Percentiles rank a stretch among this genome's conserved stretches.
These are phyloP conservation scores for Lutra lutra DNA, from an alignment of 2,797 vertebrate genomes.

Conservation along the genomic window DNA sequence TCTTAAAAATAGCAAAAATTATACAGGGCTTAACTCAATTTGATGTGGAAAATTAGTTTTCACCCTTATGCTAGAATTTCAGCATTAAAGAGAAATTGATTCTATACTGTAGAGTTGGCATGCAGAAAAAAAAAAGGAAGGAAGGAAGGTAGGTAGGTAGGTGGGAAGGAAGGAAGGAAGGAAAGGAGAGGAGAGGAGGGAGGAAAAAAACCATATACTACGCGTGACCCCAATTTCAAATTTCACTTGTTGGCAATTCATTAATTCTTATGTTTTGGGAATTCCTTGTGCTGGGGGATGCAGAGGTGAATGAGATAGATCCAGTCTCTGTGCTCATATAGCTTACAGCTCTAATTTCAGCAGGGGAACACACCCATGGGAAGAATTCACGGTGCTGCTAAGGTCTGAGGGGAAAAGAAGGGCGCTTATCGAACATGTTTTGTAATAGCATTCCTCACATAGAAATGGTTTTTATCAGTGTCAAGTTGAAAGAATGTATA, in stretches of 20 bases:
- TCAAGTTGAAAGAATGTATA: neutral
- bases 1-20: conserved; percentile 80
- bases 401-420: neutral
- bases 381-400: neutral
- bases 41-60: conserved; percentile 76
- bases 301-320: neutral
- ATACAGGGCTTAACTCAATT: conserved; percentile 72
- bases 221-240: neutral
- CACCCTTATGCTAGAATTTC: conserved; percentile 67
- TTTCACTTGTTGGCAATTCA: conserved; percentile 20
- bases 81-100: conserved; percentile 70
- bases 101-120: conserved; percentile 37
- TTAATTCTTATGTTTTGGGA: neutral
- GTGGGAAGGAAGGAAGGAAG: no score
- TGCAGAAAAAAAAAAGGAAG: neutral
- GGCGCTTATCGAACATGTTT: neutral
- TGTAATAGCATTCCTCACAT: neutral
- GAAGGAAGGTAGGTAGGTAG: no score
- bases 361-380: neutral
- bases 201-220: neutral
- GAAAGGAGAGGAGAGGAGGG: no score
- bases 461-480: neutral
- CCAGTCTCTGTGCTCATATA: neutral
- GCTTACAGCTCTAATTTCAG: neutral
- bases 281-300: neutral